Evolutionary conservation across 1,140 invertebrate species (phyloP), one percentile per base, ranked within the genome.

Genomic region (Ceratitis capitata): DNA sequence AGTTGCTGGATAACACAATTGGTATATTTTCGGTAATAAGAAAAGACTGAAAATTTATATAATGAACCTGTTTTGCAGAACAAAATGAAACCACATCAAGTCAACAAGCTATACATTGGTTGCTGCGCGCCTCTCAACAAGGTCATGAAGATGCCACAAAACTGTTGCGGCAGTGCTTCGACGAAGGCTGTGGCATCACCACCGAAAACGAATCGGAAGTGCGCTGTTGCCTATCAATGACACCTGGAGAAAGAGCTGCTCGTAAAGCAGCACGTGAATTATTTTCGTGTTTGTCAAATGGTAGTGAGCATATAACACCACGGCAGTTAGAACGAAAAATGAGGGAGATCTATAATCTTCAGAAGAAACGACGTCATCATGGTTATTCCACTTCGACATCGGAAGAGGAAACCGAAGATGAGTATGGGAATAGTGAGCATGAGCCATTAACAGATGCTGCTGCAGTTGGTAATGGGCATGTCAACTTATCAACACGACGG

Each of bases 81-180:
- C 74, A 86, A 47, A 84, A 86, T 85, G 35, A 83, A 89, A 87
- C 93, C 87, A 92, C 93, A 53, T 92, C 94, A 64, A 93, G 93
- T 87, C 92, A 93, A 86, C 93, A 94, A 85, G 97, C 97, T 0
- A 94, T 98, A 53, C 95, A 97, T 88, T 98, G 97, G 97, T 90
- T 98, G 7, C 95, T 97, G 19, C 96, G 96, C 92, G 97, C 97
- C 1, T 97, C 97, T 0, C 96, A 97, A 88, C 97, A 98, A 91
- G 97, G 97, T 3, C 97, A 98, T 90, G 93, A 95, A 86, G 96
- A 97, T 90, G 97, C 97, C 4, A 97, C 96, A 32, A 94, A 95
- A 84, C 93, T 97, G 87, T 92, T 98, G 45, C 93, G 94, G 88
- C 94, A 96, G 91, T 98, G 97, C 92, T 94, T 96, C 53, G 93